Evolutionary conservation across 2,113 vertebrate genomes (phyloP), one percentile per base, ranked within the genome.

Genomic region (Gavia stellata): DNA sequence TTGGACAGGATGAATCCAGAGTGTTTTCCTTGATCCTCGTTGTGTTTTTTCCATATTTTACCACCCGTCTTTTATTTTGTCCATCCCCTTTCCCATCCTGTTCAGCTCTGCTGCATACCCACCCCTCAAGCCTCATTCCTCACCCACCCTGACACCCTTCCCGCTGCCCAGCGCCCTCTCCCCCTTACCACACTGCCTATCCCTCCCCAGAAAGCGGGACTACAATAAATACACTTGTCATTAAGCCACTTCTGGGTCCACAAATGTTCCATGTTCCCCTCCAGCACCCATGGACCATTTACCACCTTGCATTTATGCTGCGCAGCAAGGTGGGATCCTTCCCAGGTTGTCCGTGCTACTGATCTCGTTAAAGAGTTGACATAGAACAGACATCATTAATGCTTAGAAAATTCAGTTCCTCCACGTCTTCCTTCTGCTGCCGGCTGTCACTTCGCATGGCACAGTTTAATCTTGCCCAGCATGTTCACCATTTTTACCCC

Each of bases 251-350:
- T 36, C 53, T n/a, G 45, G 44, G 21, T 52, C 45, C 63, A 31
- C 38, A 33, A 15, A 9, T 0, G 2, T 45, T 38, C 38, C 45
- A 2, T 5, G 5, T 11, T 23, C 7, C 19, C 29, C 52, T 26
- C 16, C 40, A 72, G 45, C 45, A 61, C 21, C 36, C 84, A 52
- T 7, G 1, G 11, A n/a, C 44, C 36, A 49, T 29, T n/a, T 19
- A 24, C 20, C 25, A 42, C n/a, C 50, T 17, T 25, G 28, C 18
- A 34, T 28, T 70, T 34, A 62, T 2, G 1, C 53, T 12, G 45
- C 2, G 4, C 65, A 18, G 55, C 50, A 61, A 44, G 38, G 49
- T 38, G 49, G 47, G 34, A 53, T 28, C 56, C 40, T 34, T 47
- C 56, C 45, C 6, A 0, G 45, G 28, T 67, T 9, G 6, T 40